These are phyloP conservation scores for Thomomys bottae DNA, from an alignment of 2,113 vertebrate genomes.

Conservation along the genomic window DNA sequence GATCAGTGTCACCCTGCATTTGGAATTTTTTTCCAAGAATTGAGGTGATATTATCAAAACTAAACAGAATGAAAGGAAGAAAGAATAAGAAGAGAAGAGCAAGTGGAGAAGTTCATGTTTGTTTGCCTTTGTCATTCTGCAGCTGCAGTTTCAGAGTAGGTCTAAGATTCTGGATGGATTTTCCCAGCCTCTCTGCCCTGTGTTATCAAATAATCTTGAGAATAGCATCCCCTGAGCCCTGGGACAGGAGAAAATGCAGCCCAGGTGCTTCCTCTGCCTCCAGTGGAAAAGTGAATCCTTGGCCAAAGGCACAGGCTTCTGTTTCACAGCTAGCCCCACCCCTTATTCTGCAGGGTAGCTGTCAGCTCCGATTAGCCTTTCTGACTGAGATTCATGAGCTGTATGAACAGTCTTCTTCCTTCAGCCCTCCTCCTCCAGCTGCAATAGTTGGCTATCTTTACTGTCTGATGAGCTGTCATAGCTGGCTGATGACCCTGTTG, in stretches of 20 bases:
- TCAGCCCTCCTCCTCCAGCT: not conserved
- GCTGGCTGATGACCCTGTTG: not conserved
- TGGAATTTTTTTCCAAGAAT: not conserved
- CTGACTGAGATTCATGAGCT: conserved; percentile 33
- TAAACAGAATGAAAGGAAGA: not conserved
- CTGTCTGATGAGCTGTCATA: conserved; percentile 65
- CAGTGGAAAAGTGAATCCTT: conserved; percentile 37
- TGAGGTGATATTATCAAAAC: not conserved
- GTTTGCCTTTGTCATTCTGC: not conserved
- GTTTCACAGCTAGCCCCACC: not conserved
- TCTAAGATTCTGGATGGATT: not conserved
- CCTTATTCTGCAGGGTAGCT: not conserved
- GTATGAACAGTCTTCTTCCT: not conserved
- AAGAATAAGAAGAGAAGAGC: not conserved
- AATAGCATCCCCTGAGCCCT: not conserved
- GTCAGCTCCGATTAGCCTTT: conserved; percentile 72
- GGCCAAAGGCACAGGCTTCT: not conserved
- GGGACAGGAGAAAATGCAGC: conserved; percentile 7
- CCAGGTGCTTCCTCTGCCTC: not conserved
- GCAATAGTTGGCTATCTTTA: conserved; percentile 44
- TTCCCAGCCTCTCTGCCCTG: not conserved
- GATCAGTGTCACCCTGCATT: not conserved
- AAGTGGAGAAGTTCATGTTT: not conserved
- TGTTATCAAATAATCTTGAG: conserved; percentile 56
- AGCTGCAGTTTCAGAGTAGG: not conserved